A percentile compares a stretch with the other conserved stretches of the same genome.
These are phyloP conservation scores for Drosophila anomelani DNA, from an alignment of 2,888 invertebrate genomes.

Conservation along the genomic window DNA sequence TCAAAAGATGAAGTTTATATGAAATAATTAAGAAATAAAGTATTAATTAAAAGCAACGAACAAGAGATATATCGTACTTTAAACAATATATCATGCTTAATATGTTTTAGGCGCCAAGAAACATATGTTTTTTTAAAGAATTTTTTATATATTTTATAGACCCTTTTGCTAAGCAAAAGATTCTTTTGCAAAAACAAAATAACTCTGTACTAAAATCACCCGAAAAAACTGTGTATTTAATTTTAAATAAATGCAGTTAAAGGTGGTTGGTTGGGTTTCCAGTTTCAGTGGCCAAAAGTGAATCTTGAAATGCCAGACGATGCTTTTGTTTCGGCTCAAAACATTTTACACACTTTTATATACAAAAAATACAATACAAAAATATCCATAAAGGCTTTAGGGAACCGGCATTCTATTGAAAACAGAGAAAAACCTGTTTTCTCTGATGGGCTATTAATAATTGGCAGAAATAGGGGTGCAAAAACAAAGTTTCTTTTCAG, in stretches of 20 bases:
- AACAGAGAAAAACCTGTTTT: conserved; percentile 59
- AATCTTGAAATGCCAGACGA: conserved; percentile 51
- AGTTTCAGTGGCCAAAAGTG: conserved; percentile 35
- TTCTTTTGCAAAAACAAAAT: too few relatives aligned
- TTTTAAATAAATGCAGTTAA: conserved; percentile 40
- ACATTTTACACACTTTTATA: conserved; percentile 54
- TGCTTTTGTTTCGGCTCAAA: conserved; percentile 49
- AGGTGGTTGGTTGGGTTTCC: conserved; percentile 40
- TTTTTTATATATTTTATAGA: not conserved
- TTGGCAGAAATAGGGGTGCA: conserved; percentile 28
- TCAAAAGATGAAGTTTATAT: conserved; percentile 46
- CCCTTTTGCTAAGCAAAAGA: not conserved
- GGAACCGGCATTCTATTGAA: conserved; percentile 65
- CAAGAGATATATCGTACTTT: not conserved
- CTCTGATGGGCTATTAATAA: not conserved
- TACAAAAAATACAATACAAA: conserved; percentile 11
- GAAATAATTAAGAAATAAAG: not conserved
- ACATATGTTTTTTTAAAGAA: not conserved
- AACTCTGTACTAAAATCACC: not conserved
- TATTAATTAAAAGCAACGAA: too few relatives aligned
- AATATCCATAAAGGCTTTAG: conserved; percentile 16
- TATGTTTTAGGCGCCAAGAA: not conserved
- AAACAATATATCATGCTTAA: too few relatives aligned
- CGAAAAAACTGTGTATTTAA: not conserved
- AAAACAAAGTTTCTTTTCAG: not conserved